These are phyloP conservation scores for Octodon degus DNA, from an alignment of 2,113 vertebrate genomes.

Conservation along the genomic window DNA sequence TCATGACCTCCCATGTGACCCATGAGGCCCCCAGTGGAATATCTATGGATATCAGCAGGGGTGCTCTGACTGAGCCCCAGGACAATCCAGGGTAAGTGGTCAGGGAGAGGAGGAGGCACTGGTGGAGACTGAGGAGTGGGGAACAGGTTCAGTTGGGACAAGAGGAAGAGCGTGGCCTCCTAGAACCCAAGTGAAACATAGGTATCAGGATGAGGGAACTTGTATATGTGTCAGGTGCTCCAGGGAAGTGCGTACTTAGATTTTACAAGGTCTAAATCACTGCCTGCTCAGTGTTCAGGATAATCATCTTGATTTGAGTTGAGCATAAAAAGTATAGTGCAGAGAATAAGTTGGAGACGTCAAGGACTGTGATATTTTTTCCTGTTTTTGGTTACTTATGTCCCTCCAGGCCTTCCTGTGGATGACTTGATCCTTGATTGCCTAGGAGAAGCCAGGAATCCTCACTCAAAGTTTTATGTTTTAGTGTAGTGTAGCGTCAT, in stretches of 20 bases:
- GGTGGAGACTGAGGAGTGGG: not conserved
- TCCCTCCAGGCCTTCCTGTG: not conserved
- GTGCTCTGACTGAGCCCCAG: not conserved
- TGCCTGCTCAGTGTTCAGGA: not conserved
- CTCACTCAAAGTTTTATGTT: not conserved
- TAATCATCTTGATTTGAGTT: not conserved
- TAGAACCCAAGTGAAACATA: not conserved
- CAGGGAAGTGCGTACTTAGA: not conserved
- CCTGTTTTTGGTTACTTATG: not conserved
- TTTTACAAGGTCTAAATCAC: not conserved
- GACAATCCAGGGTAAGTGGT: not conserved
- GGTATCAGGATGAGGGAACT: not conserved
- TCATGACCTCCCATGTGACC: accelerated
- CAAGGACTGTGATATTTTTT: too few relatives aligned
- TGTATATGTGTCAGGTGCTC: not conserved
- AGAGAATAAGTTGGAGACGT: not conserved
- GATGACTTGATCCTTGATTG: not conserved
- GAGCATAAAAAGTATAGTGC: not conserved
- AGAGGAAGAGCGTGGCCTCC: not conserved
- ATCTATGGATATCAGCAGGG: not conserved
- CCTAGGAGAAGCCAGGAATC: not conserved
- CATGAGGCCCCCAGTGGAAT: not conserved
- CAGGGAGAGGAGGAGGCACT: not conserved
- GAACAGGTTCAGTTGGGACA: not conserved
- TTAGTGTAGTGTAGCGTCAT: not conserved